Base-by-base conservation (phyloP, 2,113 vertebrate species). In the Hystrix brachyura region DNA sequence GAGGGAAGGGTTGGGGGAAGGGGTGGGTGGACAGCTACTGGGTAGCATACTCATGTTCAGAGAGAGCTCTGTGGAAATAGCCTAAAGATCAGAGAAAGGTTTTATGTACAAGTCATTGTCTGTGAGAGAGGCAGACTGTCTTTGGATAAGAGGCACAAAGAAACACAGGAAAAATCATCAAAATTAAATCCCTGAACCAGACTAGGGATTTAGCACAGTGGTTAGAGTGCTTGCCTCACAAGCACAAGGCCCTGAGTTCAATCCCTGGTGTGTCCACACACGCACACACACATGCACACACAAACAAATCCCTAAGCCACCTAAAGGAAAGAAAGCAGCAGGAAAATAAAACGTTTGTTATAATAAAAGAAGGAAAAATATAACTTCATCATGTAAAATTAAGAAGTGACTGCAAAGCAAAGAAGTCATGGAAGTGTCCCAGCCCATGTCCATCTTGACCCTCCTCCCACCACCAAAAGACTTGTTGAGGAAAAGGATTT, bases 21-120 rank as follows among this genome's bases (percentile, higher is more conserved):
- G 19, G 55, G 81, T 38, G 11, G 48, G 11, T 53, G 21, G 71
- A 80, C 29, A 48, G 43, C 83, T 55, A 71, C 60, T n/a, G 27
- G 81, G 60, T 21, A 65, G 34, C 74, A 38, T 43, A 69, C 11
- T 57, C 62, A 15, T 55, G n/a, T 81, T 88, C 48, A 71, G 43
- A 87, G n/a, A 90, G 69, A 92, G 74, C 29, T 71, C 79, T 80
- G 71, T 69, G 51, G 51, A 78, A 93, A 90, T 51, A 60, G 53
- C 46, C 29, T 59, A 34, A 60, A 85, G 29, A 67, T 4, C 0
- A 25, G 43, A 86, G 78, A 82, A 12, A 1, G 32, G 32, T 34
- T 87, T 93, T 95, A 38, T n/a, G 4, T 69, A 7, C 71, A 82
- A 64, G 80, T 94, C 38, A 76, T 88, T 80, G 43, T 43, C 59